Base-by-base conservation (phyloP, 1,140 invertebrate genomes). In the Calliopsis andreniformis region DNA sequence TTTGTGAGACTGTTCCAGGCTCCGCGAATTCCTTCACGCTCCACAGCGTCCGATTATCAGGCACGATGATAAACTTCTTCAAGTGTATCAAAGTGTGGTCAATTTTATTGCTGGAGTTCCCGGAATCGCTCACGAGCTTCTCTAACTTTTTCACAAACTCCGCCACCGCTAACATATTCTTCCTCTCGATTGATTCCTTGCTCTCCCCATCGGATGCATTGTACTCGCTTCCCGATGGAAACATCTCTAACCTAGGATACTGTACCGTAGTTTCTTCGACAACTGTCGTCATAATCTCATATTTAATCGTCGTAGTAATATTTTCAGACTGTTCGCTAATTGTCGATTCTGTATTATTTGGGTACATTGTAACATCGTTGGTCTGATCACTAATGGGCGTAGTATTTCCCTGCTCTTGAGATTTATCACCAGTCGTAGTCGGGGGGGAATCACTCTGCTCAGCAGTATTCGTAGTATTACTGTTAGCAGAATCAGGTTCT, bases 131-230 rank as follows among this genome's bases (percentile, higher is more conserved):
- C n/a, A 77, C 43, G 0, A 82, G 58, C 1, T 35, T 68, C 75
- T 78, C 62, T 18, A 82, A n/a, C 6, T 73, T 78, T 20, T 47
- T 78, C 75, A 82, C 51, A 10, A 82, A 78, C 12, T 66, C 68
- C 10, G 69, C 51, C 0, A 82, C 53, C 7, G 73, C 75, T 49
- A 68, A 39, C 80, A 73, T 72, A n/a, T 82, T 82, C 43, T 49
- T 78, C 75, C 28, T 66, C 39, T 82, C 51, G 3, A 30, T 28
- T 35, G 79, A 53, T 0, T 53, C 14, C 2, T 39, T 39, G 5
- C 20, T 23, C 0, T 45, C 32, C 0, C 18, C 16, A 2, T 3
- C 23, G 0, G 7, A 1, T 3, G 3, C 8, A 1, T 35, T 45
- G 20, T 25, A 20, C 10, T 25, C 18, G 4, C 18, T 47, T 12